Base-by-base conservation (phyloP, 2,888 invertebrate genomes). In the Nomada fucata region DNA sequence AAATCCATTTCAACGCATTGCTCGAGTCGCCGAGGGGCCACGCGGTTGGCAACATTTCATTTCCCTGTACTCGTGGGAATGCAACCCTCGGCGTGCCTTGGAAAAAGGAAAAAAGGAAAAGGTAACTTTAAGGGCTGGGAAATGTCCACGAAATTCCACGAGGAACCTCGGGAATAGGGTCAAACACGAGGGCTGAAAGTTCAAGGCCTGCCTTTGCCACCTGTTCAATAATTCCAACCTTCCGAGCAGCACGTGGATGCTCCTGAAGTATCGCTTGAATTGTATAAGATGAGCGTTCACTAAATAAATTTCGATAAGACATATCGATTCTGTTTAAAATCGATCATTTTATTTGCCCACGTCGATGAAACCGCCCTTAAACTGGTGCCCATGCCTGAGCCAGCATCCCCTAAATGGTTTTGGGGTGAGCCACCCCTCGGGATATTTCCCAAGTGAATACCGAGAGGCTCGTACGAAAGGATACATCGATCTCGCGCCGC, bases 371-470 rank as follows among this genome's bases (percentile, higher is more conserved):
- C 55, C 26, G 23, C 78, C 78, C 71, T 61, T 65, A 64, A 64
- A 72, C 57, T 42, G 63, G 57, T 70, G 59, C 76, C 67, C 78
- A 47, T 63, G 65, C 69, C 77, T 86, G 82, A 81, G 68, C 78
- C 63, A 79, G 72, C 72, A 64, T 77, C 84, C 73, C 65, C 68
- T 72, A 71, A 82, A 86, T 86, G 75, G 69, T 67, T 76, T 75
- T 61, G 75, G 79, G 76, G 55, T 50, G 64, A 65, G 47, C 57
- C 67, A 20, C 42, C 75, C 73, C 68, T 64, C 64, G 20, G 52
- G 57, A 73, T 79, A 63, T 71, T 59, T 74, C 79, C 78, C 82
- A 18, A 29, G 65, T 71, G 82, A 80, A 80, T 76, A 74, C 67
- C 65, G 47, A 79, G 79, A 70, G 52, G 60, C 61, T 74, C 44